These are phyloP conservation scores for Catocala nupta DNA, from an alignment of 2,888 invertebrate genomes.

Conservation along the genomic window DNA sequence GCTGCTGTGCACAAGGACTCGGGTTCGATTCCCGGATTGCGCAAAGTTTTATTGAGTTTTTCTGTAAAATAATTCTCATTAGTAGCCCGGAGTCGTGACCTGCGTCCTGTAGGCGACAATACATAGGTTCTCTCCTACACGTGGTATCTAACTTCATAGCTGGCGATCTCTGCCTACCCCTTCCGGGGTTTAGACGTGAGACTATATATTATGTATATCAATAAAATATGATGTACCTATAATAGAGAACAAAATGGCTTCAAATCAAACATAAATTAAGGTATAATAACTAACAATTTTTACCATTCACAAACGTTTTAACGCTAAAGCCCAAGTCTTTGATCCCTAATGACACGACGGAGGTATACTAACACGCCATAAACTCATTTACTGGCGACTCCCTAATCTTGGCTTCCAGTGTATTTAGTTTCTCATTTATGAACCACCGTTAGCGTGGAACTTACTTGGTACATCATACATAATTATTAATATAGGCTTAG, in stretches of 20 bases:
- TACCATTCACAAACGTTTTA: conserved; percentile 55
- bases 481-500: conserved; percentile 68
- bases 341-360: conserved; percentile 69
- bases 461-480: conserved; percentile 50
- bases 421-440: conserved; percentile 80
- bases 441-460: conserved; percentile 65
- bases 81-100: no score
- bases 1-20: no score
- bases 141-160: no score
- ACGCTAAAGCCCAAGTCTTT: conserved; percentile 58
- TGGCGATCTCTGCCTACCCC: no score
- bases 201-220: no score
- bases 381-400: conserved; percentile 76
- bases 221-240: no score
- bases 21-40: no score
- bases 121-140: no score
- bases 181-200: no score
- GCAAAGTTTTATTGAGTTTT: no score
- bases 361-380: conserved; percentile 78
- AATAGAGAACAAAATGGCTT: conserved; percentile 8
- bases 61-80: no score
- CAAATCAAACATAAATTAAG: conserved; percentile 28
- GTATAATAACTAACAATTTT: conserved; percentile 51
- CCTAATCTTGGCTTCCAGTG: conserved; percentile 72
- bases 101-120: no score